Conservation (phyloP, 2,888 invertebrate genomes). For the Lasioglossum oenotherae region DNA sequence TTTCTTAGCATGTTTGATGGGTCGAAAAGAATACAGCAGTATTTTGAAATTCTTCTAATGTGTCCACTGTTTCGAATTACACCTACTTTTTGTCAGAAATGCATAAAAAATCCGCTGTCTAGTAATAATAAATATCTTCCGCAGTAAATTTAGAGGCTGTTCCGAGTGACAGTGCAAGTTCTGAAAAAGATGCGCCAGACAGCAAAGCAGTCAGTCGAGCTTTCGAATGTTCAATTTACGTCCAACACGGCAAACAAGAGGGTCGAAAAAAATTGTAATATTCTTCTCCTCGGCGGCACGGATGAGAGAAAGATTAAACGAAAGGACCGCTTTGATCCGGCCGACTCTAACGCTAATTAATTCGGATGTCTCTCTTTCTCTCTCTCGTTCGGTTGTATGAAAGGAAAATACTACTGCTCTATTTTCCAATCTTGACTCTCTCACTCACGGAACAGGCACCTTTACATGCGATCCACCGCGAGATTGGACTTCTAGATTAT, state of each 20-base stretch:
- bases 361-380: slow-evolving; percentile 16
- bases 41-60: too few relatives aligned
- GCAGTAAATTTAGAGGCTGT: background rate
- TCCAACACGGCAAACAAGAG: background rate
- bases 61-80: too few relatives aligned
- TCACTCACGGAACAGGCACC: background rate
- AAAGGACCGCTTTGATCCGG: background rate
- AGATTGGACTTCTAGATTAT: slow-evolving; percentile 29
- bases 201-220: background rate
- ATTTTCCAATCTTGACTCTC: slow-evolving; percentile 24
- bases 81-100: too few relatives aligned
- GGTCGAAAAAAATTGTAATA: slow-evolving; percentile 13
- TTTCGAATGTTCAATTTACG: background rate
- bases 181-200: background rate
- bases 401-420: background rate
- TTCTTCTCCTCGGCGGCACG: background rate
- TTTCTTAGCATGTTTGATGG: too few relatives aligned
- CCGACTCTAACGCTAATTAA: slow-evolving; percentile 39
- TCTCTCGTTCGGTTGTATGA: slow-evolving; percentile 11
- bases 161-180: background rate
- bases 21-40: too few relatives aligned
- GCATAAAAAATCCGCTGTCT: too few relatives aligned
- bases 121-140: background rate
- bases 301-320: slow-evolving; percentile 7
- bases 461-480: background rate